phyloP scores from a whole-genome alignment of 2,888 invertebrate genomes.

The Mactromeris polynyma region DNA sequence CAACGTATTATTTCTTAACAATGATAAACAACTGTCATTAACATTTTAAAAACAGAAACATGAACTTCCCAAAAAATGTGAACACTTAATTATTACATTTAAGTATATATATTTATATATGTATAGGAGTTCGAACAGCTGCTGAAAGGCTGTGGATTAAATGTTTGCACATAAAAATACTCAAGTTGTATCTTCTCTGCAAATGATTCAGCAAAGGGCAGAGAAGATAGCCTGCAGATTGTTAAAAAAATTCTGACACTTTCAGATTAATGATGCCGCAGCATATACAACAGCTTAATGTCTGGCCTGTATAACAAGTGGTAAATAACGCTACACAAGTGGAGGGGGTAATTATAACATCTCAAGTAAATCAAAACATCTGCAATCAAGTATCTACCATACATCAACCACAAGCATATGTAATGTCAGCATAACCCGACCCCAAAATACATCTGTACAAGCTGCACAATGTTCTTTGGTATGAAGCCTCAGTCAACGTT shows the following conservation, averaged over 20 bases:
- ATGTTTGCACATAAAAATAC: not conserved
- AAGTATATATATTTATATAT: not conserved
- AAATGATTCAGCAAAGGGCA: constrained; percentile 1
- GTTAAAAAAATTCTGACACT: not conserved
- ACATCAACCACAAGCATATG: constrained; percentile 52
- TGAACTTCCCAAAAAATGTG: constrained; percentile 10
- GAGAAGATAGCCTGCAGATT: constrained; percentile 36
- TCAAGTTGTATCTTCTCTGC: constrained; percentile 6
- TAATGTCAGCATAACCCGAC: constrained; percentile 47
- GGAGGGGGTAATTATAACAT: constrained; percentile 16
- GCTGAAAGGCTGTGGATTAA: not conserved
- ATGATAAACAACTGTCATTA: constrained; percentile 23
- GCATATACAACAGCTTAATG: constrained; percentile 5
- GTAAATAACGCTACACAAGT: constrained; percentile 29
- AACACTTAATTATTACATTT: constrained; percentile 3
- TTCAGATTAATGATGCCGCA: constrained; percentile 22
- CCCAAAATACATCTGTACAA: constrained; percentile 25
- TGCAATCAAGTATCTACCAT: constrained; percentile 41
- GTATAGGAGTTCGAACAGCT: not conserved
- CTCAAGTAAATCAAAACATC: constrained; percentile 26
- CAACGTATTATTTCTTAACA: not conserved
- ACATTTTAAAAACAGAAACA: constrained; percentile 14
- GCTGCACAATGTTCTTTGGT: constrained; percentile 28
- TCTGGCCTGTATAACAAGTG: not conserved
- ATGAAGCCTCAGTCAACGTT: constrained; percentile 43